Conservation (phyloP, 2,888 invertebrate species). For the Drepana falcataria region DNA sequence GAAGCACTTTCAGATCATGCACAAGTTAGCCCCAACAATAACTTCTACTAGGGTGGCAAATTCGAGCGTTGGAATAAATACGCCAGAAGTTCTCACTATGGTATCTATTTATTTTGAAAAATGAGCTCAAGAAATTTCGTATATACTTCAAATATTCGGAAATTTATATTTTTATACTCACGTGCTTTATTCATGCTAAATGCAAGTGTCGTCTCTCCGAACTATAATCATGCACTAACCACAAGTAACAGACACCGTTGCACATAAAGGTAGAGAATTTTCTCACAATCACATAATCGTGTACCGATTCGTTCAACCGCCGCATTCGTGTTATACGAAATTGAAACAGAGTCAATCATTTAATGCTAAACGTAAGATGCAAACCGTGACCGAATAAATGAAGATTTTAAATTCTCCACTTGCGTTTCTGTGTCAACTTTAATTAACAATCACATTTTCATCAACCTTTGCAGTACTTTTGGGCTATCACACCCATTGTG, state of each 20-base stretch:
- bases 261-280: constrained; percentile 65
- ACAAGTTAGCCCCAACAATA: constrained; percentile 57
- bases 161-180: constrained; percentile 45
- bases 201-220: constrained; percentile 52
- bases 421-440: constrained; percentile 76
- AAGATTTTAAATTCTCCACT: constrained; percentile 71
- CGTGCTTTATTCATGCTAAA: constrained; percentile 70
- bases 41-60: constrained; percentile 62
- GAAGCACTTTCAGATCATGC: constrained; percentile 69
- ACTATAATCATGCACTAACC: constrained; percentile 66
- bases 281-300: constrained; percentile 76
- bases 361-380: constrained; percentile 72
- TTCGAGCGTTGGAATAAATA: constrained; percentile 22
- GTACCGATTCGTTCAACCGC: constrained; percentile 73
- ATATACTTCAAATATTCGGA: constrained; percentile 6
- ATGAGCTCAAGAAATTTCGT: too few relatives aligned
- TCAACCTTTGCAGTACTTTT: constrained; percentile 58
- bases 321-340: constrained; percentile 74
- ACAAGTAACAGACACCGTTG: constrained; percentile 49
- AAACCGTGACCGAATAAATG: constrained; percentile 75
- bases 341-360: constrained; percentile 78
- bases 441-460: constrained; percentile 76
- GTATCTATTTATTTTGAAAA: too few relatives aligned
- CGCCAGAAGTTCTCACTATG: constrained; percentile 13
- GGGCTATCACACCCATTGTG: constrained; percentile 62